Conservation (phyloP, 1,140 invertebrate species). For the Medauroidea extradentata region DNA sequence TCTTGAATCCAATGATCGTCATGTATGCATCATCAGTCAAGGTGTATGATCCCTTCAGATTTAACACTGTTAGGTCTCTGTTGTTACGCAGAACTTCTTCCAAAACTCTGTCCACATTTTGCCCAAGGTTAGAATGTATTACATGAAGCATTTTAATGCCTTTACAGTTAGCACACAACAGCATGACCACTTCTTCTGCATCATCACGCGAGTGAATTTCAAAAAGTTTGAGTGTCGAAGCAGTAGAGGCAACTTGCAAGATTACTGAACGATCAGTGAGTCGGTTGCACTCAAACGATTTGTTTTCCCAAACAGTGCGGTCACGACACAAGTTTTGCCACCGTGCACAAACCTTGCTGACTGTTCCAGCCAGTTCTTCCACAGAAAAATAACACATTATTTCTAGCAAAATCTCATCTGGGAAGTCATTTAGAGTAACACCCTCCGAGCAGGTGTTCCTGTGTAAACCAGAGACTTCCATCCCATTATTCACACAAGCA, state of each 20-base stretch:
- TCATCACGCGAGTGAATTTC: neutral
- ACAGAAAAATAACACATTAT: conserved; percentile 11
- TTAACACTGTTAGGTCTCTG: neutral
- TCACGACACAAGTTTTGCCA: conserved; percentile 8
- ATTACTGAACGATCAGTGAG: neutral
- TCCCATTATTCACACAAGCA: too few species aligned
- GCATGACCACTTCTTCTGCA: neutral
- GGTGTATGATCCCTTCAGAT: neutral
- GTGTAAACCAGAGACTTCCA: too few species aligned
- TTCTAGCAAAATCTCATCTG: conserved; percentile 16
- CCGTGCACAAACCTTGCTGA: conserved; percentile 5
- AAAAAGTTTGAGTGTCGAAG: neutral
- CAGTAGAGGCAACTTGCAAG: neutral
- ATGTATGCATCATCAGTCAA: neutral
- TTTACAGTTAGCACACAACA: neutral
- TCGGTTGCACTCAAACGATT: conserved; percentile 1
- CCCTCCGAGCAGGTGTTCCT: too few species aligned
- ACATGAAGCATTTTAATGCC: neutral
- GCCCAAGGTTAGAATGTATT: neutral
- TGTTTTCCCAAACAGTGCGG: conserved; percentile 4
- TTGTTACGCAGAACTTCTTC: neutral
- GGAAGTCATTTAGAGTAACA: conserved; percentile 12
- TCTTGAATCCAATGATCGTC: neutral
- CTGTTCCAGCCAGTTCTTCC: neutral
- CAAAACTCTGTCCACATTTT: neutral